phyloP scores from a whole-genome alignment of 2,888 invertebrate species.

The Bellardia bayeri region DNA sequence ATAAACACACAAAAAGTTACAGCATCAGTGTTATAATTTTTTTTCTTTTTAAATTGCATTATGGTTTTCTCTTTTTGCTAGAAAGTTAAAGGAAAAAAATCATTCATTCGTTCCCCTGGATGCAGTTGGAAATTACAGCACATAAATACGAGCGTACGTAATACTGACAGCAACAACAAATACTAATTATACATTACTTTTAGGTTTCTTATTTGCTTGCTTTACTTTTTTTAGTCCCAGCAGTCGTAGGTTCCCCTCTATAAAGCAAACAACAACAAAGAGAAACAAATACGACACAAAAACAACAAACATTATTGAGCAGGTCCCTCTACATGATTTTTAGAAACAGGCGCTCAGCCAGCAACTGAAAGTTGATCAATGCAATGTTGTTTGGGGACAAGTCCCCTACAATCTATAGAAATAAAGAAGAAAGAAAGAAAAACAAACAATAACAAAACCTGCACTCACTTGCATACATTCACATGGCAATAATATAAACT shows the following conservation, averaged over 20 bases:
- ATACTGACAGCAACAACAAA: neutral
- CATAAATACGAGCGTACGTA: neutral
- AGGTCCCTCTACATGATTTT: constrained; percentile 82
- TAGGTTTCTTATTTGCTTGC: constrained; percentile 23
- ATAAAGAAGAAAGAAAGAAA: neutral
- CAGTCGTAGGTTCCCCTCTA: constrained; percentile 44
- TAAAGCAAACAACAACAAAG: neutral
- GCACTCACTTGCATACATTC: neutral
- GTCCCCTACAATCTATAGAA: constrained; percentile 45
- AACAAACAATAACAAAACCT: neutral
- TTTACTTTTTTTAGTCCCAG: neutral
- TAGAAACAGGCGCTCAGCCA: constrained; percentile 79
- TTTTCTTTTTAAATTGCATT: no score
- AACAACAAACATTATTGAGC: constrained; percentile 75
- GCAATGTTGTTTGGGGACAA: constrained; percentile 2
- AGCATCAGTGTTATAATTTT: no score
- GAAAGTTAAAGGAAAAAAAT: no score
- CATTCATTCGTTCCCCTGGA: neutral
- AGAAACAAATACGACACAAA: constrained; percentile 11
- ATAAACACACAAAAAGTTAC: no score
- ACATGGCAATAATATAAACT: no score
- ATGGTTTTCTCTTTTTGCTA: no score
- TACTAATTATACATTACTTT: neutral
- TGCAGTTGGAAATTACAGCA: constrained; percentile 1
- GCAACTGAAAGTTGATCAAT: constrained; percentile 52